A percentile compares a stretch with the other conserved stretches of the same genome.
Evolutionary conservation across 2,888 invertebrate genomes (phyloP).

Genomic region (Diachrysia chrysitis): DNA sequence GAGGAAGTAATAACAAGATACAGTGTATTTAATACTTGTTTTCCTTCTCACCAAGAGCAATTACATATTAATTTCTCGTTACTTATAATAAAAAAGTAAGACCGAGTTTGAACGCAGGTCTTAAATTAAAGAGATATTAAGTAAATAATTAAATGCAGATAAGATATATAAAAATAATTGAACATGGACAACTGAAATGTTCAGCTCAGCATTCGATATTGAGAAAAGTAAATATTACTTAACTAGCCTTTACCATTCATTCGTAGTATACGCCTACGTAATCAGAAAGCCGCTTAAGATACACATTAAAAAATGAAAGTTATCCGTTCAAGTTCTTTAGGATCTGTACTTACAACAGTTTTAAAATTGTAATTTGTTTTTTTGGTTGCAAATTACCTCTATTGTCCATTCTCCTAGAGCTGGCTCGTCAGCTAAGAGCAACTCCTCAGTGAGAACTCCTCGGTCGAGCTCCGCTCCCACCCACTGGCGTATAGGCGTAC

Average conservation of each 20-base stretch:
- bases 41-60: slow-evolving; percentile 37
- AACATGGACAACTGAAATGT: background rate
- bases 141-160: background rate
- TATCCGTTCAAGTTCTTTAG: background rate
- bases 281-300: background rate
- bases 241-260: background rate
- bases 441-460: slow-evolving; percentile 93
- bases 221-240: slow-evolving; percentile 9
- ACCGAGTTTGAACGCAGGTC: background rate
- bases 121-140: background rate
- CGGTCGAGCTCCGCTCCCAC: slow-evolving; percentile 90
- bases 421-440: slow-evolving; percentile 94
- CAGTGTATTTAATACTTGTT: slow-evolving; percentile 33
- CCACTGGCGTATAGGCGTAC: slow-evolving; percentile 95
- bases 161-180: background rate
- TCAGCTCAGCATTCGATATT: slow-evolving; percentile 8
- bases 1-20: slow-evolving; percentile 37
- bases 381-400: no score
- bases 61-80: slow-evolving; percentile 27
- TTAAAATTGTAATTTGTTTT: background rate
- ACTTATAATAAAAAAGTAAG: background rate
- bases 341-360: background rate
- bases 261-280: background rate
- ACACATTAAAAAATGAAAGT: slow-evolving; percentile 37
- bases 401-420: slow-evolving; percentile 97